Evolutionary conservation across 1,140 invertebrate species (phyloP).

Genomic region (Orchestia grillus): DNA sequence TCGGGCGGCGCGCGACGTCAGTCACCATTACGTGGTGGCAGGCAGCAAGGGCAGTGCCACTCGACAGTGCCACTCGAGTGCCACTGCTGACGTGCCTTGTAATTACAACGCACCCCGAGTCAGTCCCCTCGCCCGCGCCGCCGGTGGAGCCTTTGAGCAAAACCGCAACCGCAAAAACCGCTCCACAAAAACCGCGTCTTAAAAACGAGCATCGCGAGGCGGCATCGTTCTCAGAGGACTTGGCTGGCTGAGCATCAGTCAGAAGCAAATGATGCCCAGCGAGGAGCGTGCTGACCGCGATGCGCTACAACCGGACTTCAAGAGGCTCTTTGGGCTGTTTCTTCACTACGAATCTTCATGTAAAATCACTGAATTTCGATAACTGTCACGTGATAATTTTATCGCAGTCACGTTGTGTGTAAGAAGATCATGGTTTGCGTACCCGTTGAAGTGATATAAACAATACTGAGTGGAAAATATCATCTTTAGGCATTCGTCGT

Average conservation of each 20-base stretch:
- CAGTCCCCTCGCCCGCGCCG: not conserved
- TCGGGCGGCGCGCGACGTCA: not conserved
- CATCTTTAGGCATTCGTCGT: too few species aligned
- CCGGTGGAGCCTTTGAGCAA: conserved; percentile 21
- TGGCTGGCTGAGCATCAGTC: not conserved
- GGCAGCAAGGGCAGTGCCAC: not conserved
- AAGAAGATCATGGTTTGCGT: too few species aligned
- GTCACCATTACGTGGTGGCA: not conserved
- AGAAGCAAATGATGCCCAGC: not conserved
- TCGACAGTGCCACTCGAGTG: conserved; percentile 34
- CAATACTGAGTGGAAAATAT: too few species aligned
- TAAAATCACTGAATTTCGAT: too few species aligned
- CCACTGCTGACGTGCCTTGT: conserved; percentile 40
- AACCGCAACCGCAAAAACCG: conserved; percentile 43
- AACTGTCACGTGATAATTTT: too few species aligned
- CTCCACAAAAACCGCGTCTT: not conserved
- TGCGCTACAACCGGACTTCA: not conserved
- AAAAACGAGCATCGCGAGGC: conserved; percentile 22
- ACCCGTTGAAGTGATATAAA: too few species aligned
- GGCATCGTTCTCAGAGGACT: conserved; percentile 16
- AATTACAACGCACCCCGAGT: not conserved
- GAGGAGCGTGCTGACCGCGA: not conserved
- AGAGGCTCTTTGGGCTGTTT: not conserved
- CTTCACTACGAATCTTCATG: too few species aligned
- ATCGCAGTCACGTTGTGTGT: too few species aligned